phyloP scores from a whole-genome alignment of 1,140 invertebrate species.

The Solenopsis invicta region DNA sequence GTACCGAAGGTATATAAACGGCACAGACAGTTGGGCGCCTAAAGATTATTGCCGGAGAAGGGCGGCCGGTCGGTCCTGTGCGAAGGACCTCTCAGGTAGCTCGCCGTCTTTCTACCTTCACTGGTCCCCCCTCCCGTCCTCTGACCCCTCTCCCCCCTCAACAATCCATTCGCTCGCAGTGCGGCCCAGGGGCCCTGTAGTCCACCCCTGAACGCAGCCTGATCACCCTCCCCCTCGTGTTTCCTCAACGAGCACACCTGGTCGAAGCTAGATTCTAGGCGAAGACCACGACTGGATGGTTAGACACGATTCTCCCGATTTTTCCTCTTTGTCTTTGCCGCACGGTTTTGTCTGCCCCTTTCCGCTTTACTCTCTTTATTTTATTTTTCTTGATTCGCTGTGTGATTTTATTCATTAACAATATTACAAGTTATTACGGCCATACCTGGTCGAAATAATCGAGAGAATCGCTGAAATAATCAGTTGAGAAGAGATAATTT shows the following conservation, averaged over 20 bases:
- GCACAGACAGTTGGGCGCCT: conserved; percentile 76
- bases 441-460: background rate
- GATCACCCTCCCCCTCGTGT: conserved; percentile 65
- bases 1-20: conserved; percentile 44
- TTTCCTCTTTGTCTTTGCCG: conserved; percentile 27
- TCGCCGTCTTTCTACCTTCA: conserved; percentile 65
- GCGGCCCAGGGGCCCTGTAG: conserved; percentile 10
- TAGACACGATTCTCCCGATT: conserved; percentile 6
- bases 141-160: background rate
- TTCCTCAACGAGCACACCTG: conserved; percentile 72
- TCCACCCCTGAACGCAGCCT: conserved; percentile 56
- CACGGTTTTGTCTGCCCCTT: background rate
- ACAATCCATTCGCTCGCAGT: conserved; percentile 32
- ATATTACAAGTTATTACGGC: background rate
- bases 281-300: conserved; percentile 52
- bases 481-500: background rate
- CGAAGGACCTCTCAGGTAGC: conserved; percentile 73
- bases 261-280: conserved; percentile 67
- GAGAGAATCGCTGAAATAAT: background rate
- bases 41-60: conserved; percentile 54
- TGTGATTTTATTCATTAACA: background rate
- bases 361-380: background rate
- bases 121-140: conserved; percentile 31
- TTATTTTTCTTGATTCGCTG: background rate
- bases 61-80: conserved; percentile 1